Evolutionary conservation across 2,888 invertebrate species (phyloP).

Genomic region (Lepidochrysops patricia): DNA sequence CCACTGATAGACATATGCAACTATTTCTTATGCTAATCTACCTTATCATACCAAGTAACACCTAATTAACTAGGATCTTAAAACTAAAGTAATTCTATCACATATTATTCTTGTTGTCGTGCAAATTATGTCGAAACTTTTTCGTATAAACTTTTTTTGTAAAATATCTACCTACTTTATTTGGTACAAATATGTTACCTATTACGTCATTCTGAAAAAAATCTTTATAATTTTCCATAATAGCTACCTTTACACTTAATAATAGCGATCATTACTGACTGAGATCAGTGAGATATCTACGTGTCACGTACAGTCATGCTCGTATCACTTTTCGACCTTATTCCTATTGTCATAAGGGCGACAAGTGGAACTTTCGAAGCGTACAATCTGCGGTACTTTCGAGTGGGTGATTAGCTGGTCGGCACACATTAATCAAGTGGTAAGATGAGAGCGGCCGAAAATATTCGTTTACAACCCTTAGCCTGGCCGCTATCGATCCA

Average conservation of each 20-base stretch:
- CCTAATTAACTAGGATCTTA: no score
- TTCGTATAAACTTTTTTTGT: neutral
- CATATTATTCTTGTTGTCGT: no score
- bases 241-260: no score
- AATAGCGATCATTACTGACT: no score
- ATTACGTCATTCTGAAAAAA: no score
- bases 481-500: conserved; percentile 20
- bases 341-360: neutral
- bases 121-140: neutral
- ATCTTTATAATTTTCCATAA: no score
- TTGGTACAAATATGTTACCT: no score
- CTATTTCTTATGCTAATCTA: no score
- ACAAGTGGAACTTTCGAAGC: conserved; percentile 14
- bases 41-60: no score
- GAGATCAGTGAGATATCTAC: neutral
- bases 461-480: conserved; percentile 44
- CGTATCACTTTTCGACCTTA: neutral
- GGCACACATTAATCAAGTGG: conserved; percentile 67
- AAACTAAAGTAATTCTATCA: no score
- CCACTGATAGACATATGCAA: no score
- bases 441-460: conserved; percentile 61
- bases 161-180: no score
- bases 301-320: neutral
- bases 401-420: conserved; percentile 60
- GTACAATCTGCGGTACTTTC: conserved; percentile 35